These are phyloP conservation scores for Andrena flavipes DNA, from an alignment of 2,888 invertebrate species.

Conservation along the genomic window DNA sequence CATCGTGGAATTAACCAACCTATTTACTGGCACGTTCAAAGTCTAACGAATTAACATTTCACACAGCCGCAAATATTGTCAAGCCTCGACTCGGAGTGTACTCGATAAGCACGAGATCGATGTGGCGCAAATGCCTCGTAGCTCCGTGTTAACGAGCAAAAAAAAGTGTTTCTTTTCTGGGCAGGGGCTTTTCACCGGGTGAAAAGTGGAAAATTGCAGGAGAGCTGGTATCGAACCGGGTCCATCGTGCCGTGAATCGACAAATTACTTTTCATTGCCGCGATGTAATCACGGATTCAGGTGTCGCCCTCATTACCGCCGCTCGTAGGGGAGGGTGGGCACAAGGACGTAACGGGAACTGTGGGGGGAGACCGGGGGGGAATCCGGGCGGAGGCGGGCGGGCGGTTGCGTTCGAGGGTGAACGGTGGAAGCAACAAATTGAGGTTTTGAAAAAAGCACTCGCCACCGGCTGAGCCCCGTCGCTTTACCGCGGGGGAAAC, in stretches of 20 bases:
- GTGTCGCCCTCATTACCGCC: conserved; percentile 78
- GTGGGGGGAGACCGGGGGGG: too few species aligned
- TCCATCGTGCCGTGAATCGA: conserved; percentile 75
- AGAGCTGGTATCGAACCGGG: conserved; percentile 67
- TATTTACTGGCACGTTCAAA: not conserved
- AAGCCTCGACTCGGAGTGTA: not conserved
- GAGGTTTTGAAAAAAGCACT: conserved; percentile 77
- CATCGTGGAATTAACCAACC: not conserved
- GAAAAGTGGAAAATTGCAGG: conserved; percentile 72
- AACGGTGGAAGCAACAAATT: conserved; percentile 75
- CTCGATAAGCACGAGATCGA: conserved; percentile 50
- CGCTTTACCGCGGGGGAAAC: conserved; percentile 75
- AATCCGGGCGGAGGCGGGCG: conserved; percentile 36
- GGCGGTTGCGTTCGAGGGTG: conserved; percentile 53
- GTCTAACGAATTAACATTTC: conserved; percentile 16
- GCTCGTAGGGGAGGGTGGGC: conserved; percentile 59
- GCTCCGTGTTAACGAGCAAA: conserved; percentile 46
- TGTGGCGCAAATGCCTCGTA: conserved; percentile 22
- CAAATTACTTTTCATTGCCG: conserved; percentile 77
- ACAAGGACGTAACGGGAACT: conserved; percentile 62
- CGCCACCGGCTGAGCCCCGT: conserved; percentile 62
- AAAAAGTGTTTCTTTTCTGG: conserved; percentile 24
- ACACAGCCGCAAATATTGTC: conserved; percentile 1
- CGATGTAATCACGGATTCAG: conserved; percentile 78
- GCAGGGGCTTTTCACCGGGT: conserved; percentile 64